Conservation (phyloP, 2,888 invertebrate species). For the Eupithecia inturbata region DNA sequence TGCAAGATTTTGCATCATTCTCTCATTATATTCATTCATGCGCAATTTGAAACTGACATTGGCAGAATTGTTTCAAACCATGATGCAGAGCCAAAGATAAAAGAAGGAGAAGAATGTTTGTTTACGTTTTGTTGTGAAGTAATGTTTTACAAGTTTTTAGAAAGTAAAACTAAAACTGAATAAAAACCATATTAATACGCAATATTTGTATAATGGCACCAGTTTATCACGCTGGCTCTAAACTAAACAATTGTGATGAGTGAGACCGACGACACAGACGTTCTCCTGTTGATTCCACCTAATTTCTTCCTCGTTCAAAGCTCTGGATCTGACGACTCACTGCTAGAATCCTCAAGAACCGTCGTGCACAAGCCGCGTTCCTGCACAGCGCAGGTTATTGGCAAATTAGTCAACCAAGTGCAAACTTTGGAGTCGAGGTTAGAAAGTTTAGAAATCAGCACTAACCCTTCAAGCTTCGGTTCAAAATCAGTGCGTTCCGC, state of each 20-base stretch:
- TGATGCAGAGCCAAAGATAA: no score
- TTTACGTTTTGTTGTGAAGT: no score
- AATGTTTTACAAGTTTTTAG: background rate
- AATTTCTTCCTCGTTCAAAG: constrained; percentile 87
- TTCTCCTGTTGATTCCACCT: constrained; percentile 90
- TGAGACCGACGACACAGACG: constrained; percentile 91
- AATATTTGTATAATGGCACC: constrained; percentile 63
- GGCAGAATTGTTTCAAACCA: no score
- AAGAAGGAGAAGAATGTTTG: no score
- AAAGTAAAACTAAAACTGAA: background rate
- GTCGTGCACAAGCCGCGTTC: constrained; percentile 76
- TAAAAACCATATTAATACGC: background rate
- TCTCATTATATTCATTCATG: no score
- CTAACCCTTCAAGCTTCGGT: constrained; percentile 60
- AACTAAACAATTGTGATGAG: constrained; percentile 71
- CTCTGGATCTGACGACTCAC: constrained; percentile 82
- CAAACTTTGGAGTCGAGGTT: constrained; percentile 85
- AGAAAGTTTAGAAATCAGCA: constrained; percentile 72
- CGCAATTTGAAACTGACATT: no score
- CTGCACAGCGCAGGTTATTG: constrained; percentile 78
- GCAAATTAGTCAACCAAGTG: constrained; percentile 85
- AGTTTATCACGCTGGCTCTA: constrained; percentile 43
- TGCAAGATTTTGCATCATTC: no score
- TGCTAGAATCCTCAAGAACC: constrained; percentile 74
- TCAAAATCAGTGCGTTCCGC: constrained; percentile 53